Evolutionary conservation across 2,113 vertebrate species (phyloP), one percentile per base, ranked within the genome.

Genomic region (Bostrychus sinensis): DNA sequence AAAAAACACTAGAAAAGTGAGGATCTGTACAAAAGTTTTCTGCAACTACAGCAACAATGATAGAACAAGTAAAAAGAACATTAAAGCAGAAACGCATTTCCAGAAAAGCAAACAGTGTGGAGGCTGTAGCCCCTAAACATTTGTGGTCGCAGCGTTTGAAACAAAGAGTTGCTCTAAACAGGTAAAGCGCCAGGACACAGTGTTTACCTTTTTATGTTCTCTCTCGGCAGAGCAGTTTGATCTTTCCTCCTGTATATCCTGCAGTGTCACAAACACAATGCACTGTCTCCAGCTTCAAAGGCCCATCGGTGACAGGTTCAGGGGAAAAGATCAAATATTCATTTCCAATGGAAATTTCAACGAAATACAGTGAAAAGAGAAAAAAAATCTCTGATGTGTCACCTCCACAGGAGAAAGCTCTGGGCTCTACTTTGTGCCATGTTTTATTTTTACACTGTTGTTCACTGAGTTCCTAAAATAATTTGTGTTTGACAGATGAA

Each of bases 281-380:
- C 72, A 25, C 70, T 60, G 85, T 86, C 86, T 86, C 73, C 45
- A 64, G 86, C 91, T 91, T 93, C 91, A 92, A 93, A 92, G 87
- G 70, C 77, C 75, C 75, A 74, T 69, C 60, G 36, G 83, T 92
- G 91, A 89, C 89, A 89, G 85, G 81, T 90, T 92, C 76, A 70
- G 82, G 71, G 81, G 84, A 75, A 88, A 86, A 87, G 83, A 89
- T 88, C 85, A 92, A 91, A 91, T 89, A 90, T 92, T 92, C 83
- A 86, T 88, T 89, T 86, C 80, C 66, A 80, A 85, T 89, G 80
- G 81, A 90, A 89, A 89, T 88, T 88, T 85, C 88, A 91, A 88
- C 88, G 83, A 85, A 89, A 89, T 81, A 66, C 75, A 54, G 72
- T 43, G 66, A 81, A 87, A 89, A 86, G 72, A 70, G 60, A 26